These are phyloP conservation scores for Aethes cnicana DNA, from an alignment of 2,888 invertebrate genomes.

Conservation along the genomic window DNA sequence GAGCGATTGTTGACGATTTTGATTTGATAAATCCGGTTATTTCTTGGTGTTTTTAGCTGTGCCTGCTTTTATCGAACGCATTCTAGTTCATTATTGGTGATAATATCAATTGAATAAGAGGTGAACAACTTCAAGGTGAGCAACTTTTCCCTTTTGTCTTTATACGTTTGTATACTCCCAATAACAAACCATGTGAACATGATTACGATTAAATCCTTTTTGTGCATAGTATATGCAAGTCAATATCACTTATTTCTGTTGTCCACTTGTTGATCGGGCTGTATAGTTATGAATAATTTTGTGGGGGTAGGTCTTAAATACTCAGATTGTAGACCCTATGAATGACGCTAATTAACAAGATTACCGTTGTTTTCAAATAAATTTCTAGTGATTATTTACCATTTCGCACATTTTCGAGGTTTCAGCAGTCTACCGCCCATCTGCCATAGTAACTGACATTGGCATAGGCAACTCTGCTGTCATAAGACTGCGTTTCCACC, in stretches of 20 bases:
- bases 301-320: constrained; percentile 15
- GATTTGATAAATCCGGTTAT: constrained; percentile 11
- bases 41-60: constrained; percentile 11
- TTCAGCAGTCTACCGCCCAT: too few species aligned
- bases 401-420: too few species aligned
- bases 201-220: constrained; percentile 5
- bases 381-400: neutral
- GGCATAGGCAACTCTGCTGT: too few species aligned
- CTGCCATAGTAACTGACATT: too few species aligned
- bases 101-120: neutral
- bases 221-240: too few species aligned
- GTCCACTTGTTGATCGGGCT: too few species aligned
- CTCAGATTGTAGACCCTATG: neutral
- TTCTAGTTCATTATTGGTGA: neutral
- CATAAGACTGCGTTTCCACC: too few species aligned
- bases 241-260: too few species aligned
- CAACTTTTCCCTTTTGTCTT: constrained; percentile 42
- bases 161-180: constrained; percentile 8
- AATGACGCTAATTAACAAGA: neutral
- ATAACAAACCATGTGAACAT: constrained; percentile 32
- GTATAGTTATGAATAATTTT: neutral
- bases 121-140: constrained; percentile 51
- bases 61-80: neutral
- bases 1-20: constrained; percentile 32
- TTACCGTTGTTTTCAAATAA: neutral